A percentile compares a stretch with the other conserved stretches of the same genome.
Conservation (phyloP, 2,113 vertebrate species). For the Isichthys henryi region DNA sequence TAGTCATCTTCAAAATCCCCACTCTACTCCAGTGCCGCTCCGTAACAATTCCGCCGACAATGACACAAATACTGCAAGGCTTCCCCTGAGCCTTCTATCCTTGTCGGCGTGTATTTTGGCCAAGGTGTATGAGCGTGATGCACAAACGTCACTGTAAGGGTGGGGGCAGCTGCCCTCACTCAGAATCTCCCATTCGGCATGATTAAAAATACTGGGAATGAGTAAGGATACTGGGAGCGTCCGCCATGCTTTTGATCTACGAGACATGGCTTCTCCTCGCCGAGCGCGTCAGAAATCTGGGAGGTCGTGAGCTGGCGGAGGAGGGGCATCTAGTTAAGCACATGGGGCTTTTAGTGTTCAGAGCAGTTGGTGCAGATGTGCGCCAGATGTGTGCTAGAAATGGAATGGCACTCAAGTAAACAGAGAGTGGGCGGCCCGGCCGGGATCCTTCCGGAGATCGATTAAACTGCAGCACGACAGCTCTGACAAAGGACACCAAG, state of each 20-base stretch:
- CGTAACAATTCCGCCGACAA: neutral
- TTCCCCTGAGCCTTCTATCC: neutral
- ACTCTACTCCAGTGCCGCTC: neutral
- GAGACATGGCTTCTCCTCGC: neutral
- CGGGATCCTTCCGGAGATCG: neutral
- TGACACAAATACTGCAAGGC: neutral
- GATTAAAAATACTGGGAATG: neutral
- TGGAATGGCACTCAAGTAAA: neutral
- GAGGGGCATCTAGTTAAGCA: conserved; percentile 11
- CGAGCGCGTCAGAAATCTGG: conserved; percentile 21
- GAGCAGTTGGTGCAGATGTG: neutral
- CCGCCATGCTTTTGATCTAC: neutral
- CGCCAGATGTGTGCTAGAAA: neutral
- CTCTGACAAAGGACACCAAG: neutral
- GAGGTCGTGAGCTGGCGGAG: conserved; percentile 1
- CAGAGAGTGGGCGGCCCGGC: neutral
- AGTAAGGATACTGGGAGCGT: neutral
- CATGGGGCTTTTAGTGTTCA: conserved; percentile 8
- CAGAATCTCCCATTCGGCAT: neutral
- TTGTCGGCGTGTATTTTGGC: neutral
- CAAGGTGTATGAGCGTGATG: neutral
- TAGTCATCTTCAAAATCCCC: neutral
- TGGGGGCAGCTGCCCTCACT: neutral
- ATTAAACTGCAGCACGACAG: neutral
- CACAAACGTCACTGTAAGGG: neutral